Base-by-base conservation (phyloP, 2,113 vertebrate genomes). In the Camarhynchus parvulus region DNA sequence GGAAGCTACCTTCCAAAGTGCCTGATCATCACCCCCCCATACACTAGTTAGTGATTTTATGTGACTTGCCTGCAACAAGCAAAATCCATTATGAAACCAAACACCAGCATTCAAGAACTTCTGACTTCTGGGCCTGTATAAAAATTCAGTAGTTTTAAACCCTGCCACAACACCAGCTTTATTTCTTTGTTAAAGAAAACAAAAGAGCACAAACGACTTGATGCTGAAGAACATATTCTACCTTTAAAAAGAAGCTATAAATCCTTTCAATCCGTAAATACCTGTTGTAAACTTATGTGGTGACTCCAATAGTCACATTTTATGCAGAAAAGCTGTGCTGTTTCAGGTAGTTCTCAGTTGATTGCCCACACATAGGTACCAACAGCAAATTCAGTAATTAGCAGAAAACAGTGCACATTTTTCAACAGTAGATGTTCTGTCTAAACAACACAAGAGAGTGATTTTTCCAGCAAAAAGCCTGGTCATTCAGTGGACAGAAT, bases 21-120 rank as follows among this genome's bases (percentile, higher is more conserved):
- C 13, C 28, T 58, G 19, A 70, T 27, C 20, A 58, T 37, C 75
- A 63, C 7, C 18, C 5, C 39, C 39, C 53, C 25, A 14, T 1
- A 50, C 3, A n/a, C 0, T 0, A 33, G 9, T 7, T 17, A 25
- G 7, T 22, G 19, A 64, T 35, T 76, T 33, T 39, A 28, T 10
- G 10, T 17, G 12, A 61, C 30, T 73, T 14, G 1, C 12, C 39
- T 39, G 35, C 14, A 80, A 47, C 13, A 13, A 52, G 7, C 9
- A 23, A 81, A 86, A 77, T 15, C 21, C 46, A 5, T 64, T 63
- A 13, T 0, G 4, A 69, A 76, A 68, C 16, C 2, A 21, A 83
- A 39, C 28, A 86, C 4, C 39, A 61, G 3, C 2, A 8, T 18
- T 46, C 25, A 70, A 66, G 16, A 80, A 64, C 10, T 64, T 27